Conservation (phyloP, 2,113 vertebrate genomes). For the Urocitellus parryii region DNA sequence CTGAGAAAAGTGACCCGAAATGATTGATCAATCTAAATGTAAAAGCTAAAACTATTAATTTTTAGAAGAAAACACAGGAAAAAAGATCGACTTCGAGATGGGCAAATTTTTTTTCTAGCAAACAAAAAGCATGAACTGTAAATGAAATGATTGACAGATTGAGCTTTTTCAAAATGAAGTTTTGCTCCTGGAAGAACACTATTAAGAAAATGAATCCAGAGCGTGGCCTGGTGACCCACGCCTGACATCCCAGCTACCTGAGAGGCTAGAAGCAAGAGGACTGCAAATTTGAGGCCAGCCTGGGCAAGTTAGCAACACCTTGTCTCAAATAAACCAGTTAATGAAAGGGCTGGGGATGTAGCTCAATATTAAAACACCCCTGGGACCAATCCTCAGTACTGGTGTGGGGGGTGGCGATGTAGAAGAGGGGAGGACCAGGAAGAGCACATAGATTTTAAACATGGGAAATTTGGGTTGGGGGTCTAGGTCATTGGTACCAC, state of each 20-base stretch:
- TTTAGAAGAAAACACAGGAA: neutral
- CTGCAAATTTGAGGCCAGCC: too few relatives aligned
- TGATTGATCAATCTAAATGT: neutral
- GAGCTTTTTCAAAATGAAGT: neutral
- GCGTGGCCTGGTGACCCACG: too few relatives aligned
- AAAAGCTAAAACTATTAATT: slow-evolving; percentile 26
- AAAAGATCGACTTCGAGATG: neutral
- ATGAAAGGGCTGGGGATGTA: neutral
- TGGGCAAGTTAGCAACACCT: neutral
- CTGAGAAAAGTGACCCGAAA: neutral
- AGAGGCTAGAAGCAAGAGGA: neutral
- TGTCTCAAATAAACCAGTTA: neutral
- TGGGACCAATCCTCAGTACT: too few relatives aligned
- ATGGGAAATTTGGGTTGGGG: neutral
- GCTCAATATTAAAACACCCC: too few relatives aligned
- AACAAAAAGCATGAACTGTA: neutral
- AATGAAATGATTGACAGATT: neutral
- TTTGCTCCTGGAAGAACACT: neutral
- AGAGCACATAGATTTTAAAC: too few relatives aligned
- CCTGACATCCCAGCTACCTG: too few relatives aligned
- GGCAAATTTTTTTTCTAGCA: slow-evolving; percentile 32
- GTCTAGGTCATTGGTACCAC: too few relatives aligned
- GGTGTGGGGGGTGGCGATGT: rapidly evolving
- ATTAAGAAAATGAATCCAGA: neutral
- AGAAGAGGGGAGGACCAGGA: too few relatives aligned